Evolutionary conservation across 2,888 invertebrate genomes (phyloP), one percentile per base, ranked within the genome.

Genomic region (Ophion ventricosus): DNA sequence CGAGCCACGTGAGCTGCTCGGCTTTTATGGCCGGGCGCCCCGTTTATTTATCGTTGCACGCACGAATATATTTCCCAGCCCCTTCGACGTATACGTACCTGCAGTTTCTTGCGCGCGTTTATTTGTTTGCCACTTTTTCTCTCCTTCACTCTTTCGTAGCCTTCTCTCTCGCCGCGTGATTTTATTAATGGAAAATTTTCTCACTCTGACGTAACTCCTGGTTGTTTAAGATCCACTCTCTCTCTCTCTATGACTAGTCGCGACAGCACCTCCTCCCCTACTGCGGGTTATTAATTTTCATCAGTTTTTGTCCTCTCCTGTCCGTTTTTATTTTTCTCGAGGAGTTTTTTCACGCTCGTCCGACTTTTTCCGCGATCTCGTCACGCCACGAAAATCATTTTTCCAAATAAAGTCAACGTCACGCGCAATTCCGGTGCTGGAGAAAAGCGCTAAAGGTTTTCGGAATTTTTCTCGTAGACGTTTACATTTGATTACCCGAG

Each of bases 141-240:
- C 35, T 64, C 23, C 25, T 26, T 69, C 40, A 54, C 29, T 59
- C 17, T 26, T 56, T 57, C 70, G 3, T 29, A 17, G 35, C 17
- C 25, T 40, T 63, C 59, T 56, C 61, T 67, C 11, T 43, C 23
- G 8, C n/a, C 56, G 35, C 63, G 73, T 49, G 59, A 82, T 82
- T 85, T 83, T 78, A 84, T 81, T 85, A 80, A 87, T 83, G 67
- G 75, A 84, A 80, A 66, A 76, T 82, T 75, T 20, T 61, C 29
- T 23, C 57, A 23, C 20, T 11, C n/a, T 49, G 80, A 74, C 29
- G 49, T 49, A 49, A 49, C 1, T 17, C 4, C 49, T 49, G 11
- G 49, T 2, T 49, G 35, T 56, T 10, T 29, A 0, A 1, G 56
- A 29, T 14, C 56, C 17, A 23, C 72, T 67, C 49, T 49, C 54